Conservation (phyloP, 2,113 vertebrate genomes). For the Prinia subflava region DNA sequence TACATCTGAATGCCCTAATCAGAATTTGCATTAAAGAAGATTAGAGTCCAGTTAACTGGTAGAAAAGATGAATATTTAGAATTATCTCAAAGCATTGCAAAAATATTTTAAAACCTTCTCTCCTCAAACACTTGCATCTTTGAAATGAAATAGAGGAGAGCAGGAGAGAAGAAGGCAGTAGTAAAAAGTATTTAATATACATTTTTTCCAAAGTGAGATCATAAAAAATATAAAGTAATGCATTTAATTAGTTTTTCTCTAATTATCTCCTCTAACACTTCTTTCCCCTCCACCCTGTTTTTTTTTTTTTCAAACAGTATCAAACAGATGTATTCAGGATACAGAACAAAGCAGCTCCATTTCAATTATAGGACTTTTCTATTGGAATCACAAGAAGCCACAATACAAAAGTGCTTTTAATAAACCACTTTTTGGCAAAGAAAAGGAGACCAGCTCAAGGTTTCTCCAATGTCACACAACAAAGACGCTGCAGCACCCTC, state of each 20-base stretch:
- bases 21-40: background rate
- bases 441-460: constrained; percentile 11
- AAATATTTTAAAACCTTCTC: background rate
- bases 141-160: background rate
- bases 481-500: background rate
- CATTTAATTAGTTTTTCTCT: constrained; percentile 13
- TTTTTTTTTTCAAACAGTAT: background rate
- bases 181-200: background rate
- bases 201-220: background rate
- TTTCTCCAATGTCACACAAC: constrained; percentile 40
- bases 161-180: background rate
- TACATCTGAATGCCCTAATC: background rate
- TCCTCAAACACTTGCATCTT: background rate
- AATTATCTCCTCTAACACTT: background rate
- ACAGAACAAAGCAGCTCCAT: background rate
- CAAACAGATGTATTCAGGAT: constrained; percentile 4
- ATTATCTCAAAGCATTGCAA: background rate
- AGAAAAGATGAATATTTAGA: background rate
- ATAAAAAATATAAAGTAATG: constrained; percentile 1
- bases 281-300: background rate
- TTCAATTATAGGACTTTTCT: background rate
- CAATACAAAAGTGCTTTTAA: background rate
- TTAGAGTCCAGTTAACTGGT: background rate
- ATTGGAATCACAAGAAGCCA: background rate
- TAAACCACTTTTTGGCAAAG: background rate